Evolutionary conservation across 2,888 invertebrate species (phyloP).

Genomic region (Tribolium freemani): DNA sequence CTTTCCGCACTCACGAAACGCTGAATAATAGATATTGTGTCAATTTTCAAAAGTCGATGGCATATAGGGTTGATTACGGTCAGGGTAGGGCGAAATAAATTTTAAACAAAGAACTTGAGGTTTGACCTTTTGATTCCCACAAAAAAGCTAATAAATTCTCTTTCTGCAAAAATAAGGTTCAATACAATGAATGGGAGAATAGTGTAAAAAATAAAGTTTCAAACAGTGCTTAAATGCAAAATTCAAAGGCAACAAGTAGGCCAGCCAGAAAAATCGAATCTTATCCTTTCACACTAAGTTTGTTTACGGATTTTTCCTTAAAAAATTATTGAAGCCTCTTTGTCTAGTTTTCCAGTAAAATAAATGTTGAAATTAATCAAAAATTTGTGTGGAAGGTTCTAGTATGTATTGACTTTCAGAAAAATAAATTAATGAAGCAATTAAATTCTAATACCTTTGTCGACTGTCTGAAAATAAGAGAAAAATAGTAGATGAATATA

Average conservation of each 20-base stretch:
- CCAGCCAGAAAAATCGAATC: too few species aligned
- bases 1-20: not conserved
- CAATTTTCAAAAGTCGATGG: slow-evolving; percentile 7
- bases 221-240: too few species aligned
- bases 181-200: too few species aligned
- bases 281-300: too few species aligned
- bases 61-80: slow-evolving; percentile 12
- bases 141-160: not conserved
- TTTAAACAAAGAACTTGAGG: not conserved
- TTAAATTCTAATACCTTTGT: not conserved
- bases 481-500: not conserved
- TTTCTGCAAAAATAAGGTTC: not conserved
- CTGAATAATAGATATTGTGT: slow-evolving; percentile 16
- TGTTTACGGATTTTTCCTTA: not conserved
- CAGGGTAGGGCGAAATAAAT: slow-evolving; percentile 1
- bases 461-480: not conserved
- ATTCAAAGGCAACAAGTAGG: too few species aligned
- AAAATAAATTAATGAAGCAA: not conserved
- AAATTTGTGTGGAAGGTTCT: not conserved
- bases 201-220: not conserved
- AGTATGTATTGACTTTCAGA: not conserved
- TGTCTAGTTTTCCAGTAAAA: not conserved
- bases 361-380: not conserved
- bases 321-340: slow-evolving; percentile 5
- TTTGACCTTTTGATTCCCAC: not conserved